phyloP scores from a whole-genome alignment of 2,797 vertebrate species.

The Ispidina lecontei region DNA sequence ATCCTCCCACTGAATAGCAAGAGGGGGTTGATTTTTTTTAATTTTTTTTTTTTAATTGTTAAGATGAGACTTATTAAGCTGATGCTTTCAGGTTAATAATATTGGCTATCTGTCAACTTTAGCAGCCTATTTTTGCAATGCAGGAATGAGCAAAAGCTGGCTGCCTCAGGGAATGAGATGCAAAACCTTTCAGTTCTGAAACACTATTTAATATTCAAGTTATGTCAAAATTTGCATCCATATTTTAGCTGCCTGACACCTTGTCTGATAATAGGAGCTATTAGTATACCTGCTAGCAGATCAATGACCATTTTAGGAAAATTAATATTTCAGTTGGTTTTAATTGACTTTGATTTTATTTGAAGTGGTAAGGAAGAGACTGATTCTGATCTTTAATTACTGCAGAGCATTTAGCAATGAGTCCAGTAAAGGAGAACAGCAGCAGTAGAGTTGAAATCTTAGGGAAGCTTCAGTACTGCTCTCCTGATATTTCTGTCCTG shows the following conservation, averaged over 20 bases:
- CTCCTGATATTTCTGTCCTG: background rate
- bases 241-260: background rate
- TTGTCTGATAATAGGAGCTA: background rate
- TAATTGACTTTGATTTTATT: background rate
- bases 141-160: background rate
- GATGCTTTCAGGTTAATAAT: conserved; percentile 56
- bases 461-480: background rate
- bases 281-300: background rate
- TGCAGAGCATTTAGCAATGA: background rate
- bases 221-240: background rate
- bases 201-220: background rate
- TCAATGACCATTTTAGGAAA: background rate
- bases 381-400: conserved; percentile 24
- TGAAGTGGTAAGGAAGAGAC: background rate
- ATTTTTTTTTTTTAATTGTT: background rate
- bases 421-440: background rate
- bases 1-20: conserved; percentile 35
- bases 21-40: background rate
- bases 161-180: conserved; percentile 38
- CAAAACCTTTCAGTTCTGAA: conserved; percentile 18
- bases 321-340: background rate
- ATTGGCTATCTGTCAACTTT: conserved; percentile 15
- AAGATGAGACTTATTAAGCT: conserved; percentile 26
- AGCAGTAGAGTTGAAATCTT: background rate
- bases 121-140: conserved; percentile 14